Evolutionary conservation across 2,113 vertebrate genomes (phyloP).

Genomic region (Silurus glanis): DNA sequence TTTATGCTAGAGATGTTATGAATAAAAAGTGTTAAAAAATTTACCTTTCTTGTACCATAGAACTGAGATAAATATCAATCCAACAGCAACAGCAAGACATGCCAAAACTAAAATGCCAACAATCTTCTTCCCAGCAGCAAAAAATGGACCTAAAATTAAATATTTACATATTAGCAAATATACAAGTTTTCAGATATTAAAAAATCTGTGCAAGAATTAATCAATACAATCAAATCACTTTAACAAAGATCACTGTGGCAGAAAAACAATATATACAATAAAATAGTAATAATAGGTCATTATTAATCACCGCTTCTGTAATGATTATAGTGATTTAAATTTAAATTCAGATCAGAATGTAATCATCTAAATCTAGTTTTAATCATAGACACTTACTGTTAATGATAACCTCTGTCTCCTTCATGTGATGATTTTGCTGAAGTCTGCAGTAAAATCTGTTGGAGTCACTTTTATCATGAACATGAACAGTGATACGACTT

Average conservation of each 20-base stretch:
- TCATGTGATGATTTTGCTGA: constrained; percentile 1
- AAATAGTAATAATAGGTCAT: neutral
- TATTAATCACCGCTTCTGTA: no score
- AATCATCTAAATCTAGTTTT: neutral
- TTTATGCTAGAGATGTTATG: neutral
- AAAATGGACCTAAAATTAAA: neutral
- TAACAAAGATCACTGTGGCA: neutral
- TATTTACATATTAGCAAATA: neutral
- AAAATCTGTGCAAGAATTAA: neutral
- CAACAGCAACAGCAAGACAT: neutral
- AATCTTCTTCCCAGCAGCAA: neutral
- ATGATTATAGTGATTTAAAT: neutral
- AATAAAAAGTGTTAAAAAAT: neutral
- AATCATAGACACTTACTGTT: neutral
- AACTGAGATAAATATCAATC: neutral
- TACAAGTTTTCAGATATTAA: neutral
- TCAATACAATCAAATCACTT: neutral
- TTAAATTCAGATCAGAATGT: neutral
- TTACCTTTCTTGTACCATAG: neutral
- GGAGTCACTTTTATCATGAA: no score
- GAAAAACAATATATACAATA: neutral
- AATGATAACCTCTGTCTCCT: neutral
- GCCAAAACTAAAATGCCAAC: neutral
- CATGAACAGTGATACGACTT: no score
- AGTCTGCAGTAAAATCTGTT: constrained; percentile 22